Evolutionary conservation across 2,113 vertebrate genomes (phyloP).

Genomic region (Phainopepla nitens): DNA sequence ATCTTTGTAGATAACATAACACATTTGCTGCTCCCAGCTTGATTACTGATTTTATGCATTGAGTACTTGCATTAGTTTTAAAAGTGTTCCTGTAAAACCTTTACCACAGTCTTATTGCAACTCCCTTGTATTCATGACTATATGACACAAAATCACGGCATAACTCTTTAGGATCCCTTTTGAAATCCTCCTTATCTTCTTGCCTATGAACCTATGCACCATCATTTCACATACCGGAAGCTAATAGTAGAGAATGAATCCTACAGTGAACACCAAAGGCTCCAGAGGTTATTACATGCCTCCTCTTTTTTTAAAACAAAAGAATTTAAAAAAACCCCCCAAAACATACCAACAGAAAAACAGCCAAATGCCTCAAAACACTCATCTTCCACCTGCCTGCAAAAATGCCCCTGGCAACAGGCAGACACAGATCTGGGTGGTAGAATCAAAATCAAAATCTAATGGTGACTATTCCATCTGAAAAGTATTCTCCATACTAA

Average conservation of each 20-base stretch:
- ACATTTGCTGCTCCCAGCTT: neutral
- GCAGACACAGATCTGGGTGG: neutral
- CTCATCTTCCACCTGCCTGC: fast-evolving
- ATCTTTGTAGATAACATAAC: slow-evolving; percentile 12
- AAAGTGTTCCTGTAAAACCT: neutral
- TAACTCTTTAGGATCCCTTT: neutral
- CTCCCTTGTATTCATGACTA: neutral
- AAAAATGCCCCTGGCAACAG: neutral
- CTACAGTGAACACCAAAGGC: neutral
- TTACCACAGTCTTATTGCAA: neutral
- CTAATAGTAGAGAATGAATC: neutral
- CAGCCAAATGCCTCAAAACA: neutral
- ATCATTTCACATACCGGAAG: neutral
- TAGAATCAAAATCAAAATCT: neutral
- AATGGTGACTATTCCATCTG: neutral
- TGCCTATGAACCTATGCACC: neutral
- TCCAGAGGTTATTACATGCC: neutral
- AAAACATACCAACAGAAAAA: neutral
- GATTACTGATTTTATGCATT: slow-evolving; percentile 11
- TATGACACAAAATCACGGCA: neutral
- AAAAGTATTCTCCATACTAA: neutral
- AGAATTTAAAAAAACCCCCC: neutral
- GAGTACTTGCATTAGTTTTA: neutral
- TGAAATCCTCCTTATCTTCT: neutral
- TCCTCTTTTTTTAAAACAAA: neutral